Conservation (phyloP, 2,888 invertebrate species). For the Sesia apiformis region DNA sequence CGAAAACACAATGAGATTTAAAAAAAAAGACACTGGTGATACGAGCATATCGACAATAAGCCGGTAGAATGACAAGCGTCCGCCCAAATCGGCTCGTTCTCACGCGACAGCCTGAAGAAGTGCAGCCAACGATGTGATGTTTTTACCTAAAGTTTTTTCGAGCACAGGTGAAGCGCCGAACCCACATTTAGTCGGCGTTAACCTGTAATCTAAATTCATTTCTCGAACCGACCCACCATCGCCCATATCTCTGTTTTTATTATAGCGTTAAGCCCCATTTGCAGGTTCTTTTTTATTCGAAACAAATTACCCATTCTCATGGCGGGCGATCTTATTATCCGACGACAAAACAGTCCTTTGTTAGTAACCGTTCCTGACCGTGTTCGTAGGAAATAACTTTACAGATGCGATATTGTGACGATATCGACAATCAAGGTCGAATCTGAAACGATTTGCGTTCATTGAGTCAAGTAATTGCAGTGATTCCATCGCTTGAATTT, state of each 20-base stretch:
- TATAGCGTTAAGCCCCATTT: slow-evolving; percentile 69
- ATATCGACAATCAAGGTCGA: neutral
- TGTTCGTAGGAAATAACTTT: slow-evolving; percentile 12
- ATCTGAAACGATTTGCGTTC: slow-evolving; percentile 48
- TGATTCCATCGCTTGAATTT: slow-evolving; percentile 38
- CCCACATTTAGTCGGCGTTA: slow-evolving; percentile 72
- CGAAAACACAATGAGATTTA: neutral
- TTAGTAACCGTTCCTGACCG: slow-evolving; percentile 7
- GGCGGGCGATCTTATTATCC: slow-evolving; percentile 52
- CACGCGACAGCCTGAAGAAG: slow-evolving; percentile 33
- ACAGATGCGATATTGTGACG: neutral
- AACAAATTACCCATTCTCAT: slow-evolving; percentile 64
- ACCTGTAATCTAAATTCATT: slow-evolving; percentile 75
- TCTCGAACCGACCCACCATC: slow-evolving; percentile 68
- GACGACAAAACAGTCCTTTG: slow-evolving; percentile 45
- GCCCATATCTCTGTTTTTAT: slow-evolving; percentile 70
- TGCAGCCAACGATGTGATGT: slow-evolving; percentile 15
- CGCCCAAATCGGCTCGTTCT: slow-evolving; percentile 30
- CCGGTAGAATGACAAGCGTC: slow-evolving; percentile 35
- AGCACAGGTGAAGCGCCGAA: slow-evolving; percentile 63
- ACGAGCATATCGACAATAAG: slow-evolving; percentile 43
- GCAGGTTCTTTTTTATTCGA: slow-evolving; percentile 63
- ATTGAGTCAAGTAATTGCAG: slow-evolving; percentile 56
- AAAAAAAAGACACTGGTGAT: slow-evolving; percentile 10
- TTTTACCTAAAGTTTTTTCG: slow-evolving; percentile 53